Evolutionary conservation across 2,113 vertebrate species (phyloP), one percentile per base, ranked within the genome.

Genomic region (Bubalus kerabau): DNA sequence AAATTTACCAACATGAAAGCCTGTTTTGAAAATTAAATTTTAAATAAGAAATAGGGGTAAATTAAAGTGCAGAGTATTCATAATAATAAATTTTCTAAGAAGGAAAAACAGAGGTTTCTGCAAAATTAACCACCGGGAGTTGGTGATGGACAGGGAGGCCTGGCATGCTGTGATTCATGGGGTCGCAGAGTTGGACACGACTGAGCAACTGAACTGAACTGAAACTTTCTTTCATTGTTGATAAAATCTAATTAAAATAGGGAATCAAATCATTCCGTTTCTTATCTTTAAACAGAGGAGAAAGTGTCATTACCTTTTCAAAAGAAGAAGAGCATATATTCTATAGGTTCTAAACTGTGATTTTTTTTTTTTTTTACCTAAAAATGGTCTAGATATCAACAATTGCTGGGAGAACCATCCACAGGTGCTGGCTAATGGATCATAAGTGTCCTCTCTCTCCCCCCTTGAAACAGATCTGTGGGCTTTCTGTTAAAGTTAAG

Each of bases 221-320:
- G 60, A 62, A 62, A 30, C 80, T 98, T 98, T 97, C 78, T 97
- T 94, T 93, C 46, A 84, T 89, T 97, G 92, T 95, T 91, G 71
- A 90, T 95, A 24, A 19, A 98, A 74, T 87, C 52, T 98, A 97
- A 98, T 98, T 98, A 96, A 98, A 95, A 96, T 96, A 98, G 76
- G 50, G 71, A 96, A 98, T 97, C 76, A 76, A 87, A 82, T 98
- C 6, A 88, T 89, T 98, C 32, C 40, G 28, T 86, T 90, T 87
- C 4, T 86, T 59, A 88, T 48, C 24, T 96, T 95, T 86, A 86
- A 93, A 50, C 81, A 71, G 23, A 87, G 40, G 36, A 90, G 52
- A 87, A 87, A 93, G 9, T 21, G 32, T 57, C 80, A 11, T 95
- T 91, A 56, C 21, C 0, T 96, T 91, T 88, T 91, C 46, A 95